Evolutionary conservation across 2,888 invertebrate genomes (phyloP).

Genomic region (Platynereis dumerilii): DNA sequence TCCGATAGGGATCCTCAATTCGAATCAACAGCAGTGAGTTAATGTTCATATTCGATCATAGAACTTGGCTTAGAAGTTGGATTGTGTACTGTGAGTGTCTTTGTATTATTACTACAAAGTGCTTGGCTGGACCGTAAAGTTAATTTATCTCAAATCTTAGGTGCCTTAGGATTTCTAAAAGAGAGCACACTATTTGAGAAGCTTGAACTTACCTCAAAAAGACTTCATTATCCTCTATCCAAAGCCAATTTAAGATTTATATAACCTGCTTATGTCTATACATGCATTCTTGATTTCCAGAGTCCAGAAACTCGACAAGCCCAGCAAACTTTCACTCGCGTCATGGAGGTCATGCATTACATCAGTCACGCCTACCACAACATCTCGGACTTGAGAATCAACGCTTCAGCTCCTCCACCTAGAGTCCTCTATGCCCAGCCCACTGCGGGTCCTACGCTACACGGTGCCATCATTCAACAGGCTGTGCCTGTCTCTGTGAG

Average conservation of each 20-base stretch:
- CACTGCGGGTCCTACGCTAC: constrained; percentile 36
- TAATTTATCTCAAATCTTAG: too few species aligned
- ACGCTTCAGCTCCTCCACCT: constrained; percentile 74
- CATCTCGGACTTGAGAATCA: constrained; percentile 83
- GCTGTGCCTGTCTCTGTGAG: constrained; percentile 73
- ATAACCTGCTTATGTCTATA: too few species aligned
- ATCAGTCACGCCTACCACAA: constrained; percentile 89
- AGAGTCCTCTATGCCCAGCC: constrained; percentile 67
- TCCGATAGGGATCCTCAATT: constrained; percentile 18
- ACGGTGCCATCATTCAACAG: constrained; percentile 70
- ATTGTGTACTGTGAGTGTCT: too few species aligned
- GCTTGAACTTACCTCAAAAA: too few species aligned
- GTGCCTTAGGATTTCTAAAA: too few species aligned
- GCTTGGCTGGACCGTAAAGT: not conserved
- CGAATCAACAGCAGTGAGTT: constrained; percentile 3
- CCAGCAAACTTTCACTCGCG: constrained; percentile 76
- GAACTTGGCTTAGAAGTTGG: too few species aligned
- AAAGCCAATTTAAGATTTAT: too few species aligned
- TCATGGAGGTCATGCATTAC: constrained; percentile 82
- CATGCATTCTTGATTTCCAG: not conserved
- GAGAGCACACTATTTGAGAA: too few species aligned
- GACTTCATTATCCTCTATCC: too few species aligned
- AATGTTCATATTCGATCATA: not conserved
- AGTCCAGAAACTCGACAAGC: constrained; percentile 30
- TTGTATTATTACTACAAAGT: not conserved